Evolutionary conservation across 2,113 vertebrate genomes (phyloP).

Genomic region (Chloebia gouldiae): DNA sequence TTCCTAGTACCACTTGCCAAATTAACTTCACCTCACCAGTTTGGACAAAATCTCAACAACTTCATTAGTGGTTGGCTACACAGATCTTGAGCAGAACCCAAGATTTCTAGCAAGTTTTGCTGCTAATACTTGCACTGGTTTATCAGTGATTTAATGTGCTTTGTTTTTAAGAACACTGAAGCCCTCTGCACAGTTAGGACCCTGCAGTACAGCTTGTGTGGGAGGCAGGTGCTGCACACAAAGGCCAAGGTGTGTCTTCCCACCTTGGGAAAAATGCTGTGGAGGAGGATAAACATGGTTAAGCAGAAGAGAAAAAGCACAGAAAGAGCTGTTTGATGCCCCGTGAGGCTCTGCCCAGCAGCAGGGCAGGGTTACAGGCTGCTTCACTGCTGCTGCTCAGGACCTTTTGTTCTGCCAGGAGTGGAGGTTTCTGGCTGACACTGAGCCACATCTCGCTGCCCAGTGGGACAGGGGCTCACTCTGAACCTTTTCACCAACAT

Average conservation of each 20-base stretch:
- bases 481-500: neutral
- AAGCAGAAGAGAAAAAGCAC: neutral
- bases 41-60: neutral
- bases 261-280: neutral
- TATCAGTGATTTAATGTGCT: neutral
- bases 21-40: neutral
- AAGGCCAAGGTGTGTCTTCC: neutral
- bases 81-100: neutral
- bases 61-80: neutral
- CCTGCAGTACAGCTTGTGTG: neutral
- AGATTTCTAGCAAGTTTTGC: neutral
- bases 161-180: neutral
- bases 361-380: neutral
- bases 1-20: neutral
- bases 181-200: neutral
- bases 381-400: accelerated
- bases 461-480: neutral
- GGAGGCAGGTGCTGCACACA: neutral
- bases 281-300: neutral
- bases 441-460: neutral
- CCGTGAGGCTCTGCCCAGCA: neutral
- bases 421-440: neutral
- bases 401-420: neutral
- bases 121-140: neutral
- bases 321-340: neutral